These are phyloP conservation scores for Homarus americanus DNA, from an alignment of 1,140 invertebrate species.

Conservation along the genomic window DNA sequence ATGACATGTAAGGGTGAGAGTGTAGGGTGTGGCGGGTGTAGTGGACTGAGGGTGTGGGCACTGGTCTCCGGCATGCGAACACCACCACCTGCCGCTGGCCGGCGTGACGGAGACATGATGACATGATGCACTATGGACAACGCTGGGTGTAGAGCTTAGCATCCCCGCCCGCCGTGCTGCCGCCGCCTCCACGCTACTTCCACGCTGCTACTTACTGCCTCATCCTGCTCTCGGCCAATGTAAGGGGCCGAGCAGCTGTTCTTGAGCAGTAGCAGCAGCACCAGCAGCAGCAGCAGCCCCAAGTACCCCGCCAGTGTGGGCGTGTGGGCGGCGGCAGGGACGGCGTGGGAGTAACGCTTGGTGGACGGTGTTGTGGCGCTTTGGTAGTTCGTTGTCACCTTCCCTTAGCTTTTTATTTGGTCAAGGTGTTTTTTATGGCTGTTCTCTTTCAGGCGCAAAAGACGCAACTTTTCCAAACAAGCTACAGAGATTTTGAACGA, in stretches of 20 bases:
- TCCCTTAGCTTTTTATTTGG: slow-evolving; percentile 71
- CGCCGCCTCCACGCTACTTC: neutral
- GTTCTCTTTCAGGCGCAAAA: slow-evolving; percentile 80
- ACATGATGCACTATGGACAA: slow-evolving; percentile 38
- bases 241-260: neutral
- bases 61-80: slow-evolving; percentile 53
- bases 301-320: neutral
- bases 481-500: slow-evolving; percentile 85
- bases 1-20: too few species aligned
- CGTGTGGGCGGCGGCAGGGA: neutral
- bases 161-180: slow-evolving; percentile 16
- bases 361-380: slow-evolving; percentile 71
- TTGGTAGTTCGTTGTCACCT: slow-evolving; percentile 70
- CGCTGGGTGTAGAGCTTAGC: slow-evolving; percentile 65
- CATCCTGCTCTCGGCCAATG: neutral
- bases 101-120: slow-evolving; percentile 57
- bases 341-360: slow-evolving; percentile 63
- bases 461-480: slow-evolving; percentile 85
- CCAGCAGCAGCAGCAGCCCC: too few species aligned
- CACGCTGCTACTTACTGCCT: neutral
- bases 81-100: slow-evolving; percentile 44
- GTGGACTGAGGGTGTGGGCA: neutral
- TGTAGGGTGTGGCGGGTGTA: neutral
- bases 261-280: too few species aligned
- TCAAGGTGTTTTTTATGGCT: slow-evolving; percentile 78